Evolutionary conservation across 2,888 invertebrate species (phyloP), one percentile per base, ranked within the genome.

Genomic region (Ceramica pisi): DNA sequence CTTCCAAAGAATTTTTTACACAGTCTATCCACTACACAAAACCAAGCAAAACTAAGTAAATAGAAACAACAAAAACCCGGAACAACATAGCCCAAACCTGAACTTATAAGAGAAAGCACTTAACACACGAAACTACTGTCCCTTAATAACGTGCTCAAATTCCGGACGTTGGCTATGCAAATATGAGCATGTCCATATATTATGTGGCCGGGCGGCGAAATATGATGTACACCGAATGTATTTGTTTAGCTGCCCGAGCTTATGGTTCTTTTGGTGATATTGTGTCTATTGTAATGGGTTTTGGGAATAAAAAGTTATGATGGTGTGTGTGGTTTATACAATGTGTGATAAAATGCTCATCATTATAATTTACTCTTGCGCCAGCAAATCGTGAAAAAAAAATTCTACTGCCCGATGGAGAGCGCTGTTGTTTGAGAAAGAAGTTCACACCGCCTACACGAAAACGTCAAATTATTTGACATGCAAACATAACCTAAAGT

Each of bases 151-250:
- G 60, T 48, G 55, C 67, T 57, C 68, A 56, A 46, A 68, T 68
- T 68, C 81, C 78, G 68, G 63, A 62, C 53, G 50, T 46, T 51
- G 44, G 64, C 55, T 71, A 80, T 80, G 81, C 78, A 77, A 80
- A 80, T 80, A 67, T n/a, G 57, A 63, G 57, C 66, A 44, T 41
- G 68, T 65, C 65, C 81, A 81, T 80, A 44, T 69, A 80, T 77
- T 80, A 81, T 69, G 77, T 53, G 72, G 76, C 70, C 53, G 59
- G 59, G 38, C 67, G 31, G 50, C 41, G 65, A 66, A 72, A 81
- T 81, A 81, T 80, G 80, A 80, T 69, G 78, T 69, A 51, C 65
- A 31, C 71, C 66, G 59, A 77, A 81, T 81, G 78, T 81, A 78
- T 81, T 78, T 81, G 70, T 67, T 75, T 60, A 81, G 76, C 76